phyloP scores from a whole-genome alignment of 2,888 invertebrate species.

The Scrobipalpa costella region DNA sequence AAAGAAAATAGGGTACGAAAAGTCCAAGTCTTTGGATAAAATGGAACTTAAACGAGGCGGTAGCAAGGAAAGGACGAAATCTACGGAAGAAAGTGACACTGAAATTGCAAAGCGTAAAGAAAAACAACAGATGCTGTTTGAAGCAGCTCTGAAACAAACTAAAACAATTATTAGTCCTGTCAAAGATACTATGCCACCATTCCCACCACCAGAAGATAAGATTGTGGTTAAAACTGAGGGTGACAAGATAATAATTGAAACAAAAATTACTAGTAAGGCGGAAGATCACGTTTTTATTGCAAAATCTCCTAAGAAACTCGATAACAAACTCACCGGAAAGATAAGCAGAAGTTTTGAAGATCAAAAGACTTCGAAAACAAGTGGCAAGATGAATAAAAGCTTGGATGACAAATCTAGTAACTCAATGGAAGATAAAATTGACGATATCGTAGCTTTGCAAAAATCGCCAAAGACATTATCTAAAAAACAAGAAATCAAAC shows the following conservation, averaged over 20 bases:
- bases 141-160: slow-evolving; percentile 88
- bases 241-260: slow-evolving; percentile 85
- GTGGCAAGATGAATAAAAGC: slow-evolving; percentile 82
- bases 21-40: slow-evolving; percentile 85
- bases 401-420: slow-evolving; percentile 83
- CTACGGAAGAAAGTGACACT: slow-evolving; percentile 87
- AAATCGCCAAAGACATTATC: slow-evolving; percentile 82
- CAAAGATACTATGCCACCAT: slow-evolving; percentile 85
- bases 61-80: slow-evolving; percentile 85
- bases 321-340: slow-evolving; percentile 81
- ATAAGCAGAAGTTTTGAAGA: slow-evolving; percentile 84
- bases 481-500: slow-evolving; percentile 82
- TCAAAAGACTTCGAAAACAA: slow-evolving; percentile 77
- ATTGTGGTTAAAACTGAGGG: slow-evolving; percentile 87
- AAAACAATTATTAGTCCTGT: slow-evolving; percentile 88
- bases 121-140: slow-evolving; percentile 87
- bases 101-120: slow-evolving; percentile 87
- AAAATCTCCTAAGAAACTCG: slow-evolving; percentile 86
- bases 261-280: slow-evolving; percentile 87
- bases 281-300: slow-evolving; percentile 89
- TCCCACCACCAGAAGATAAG: slow-evolving; percentile 87
- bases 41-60: slow-evolving; percentile 80
- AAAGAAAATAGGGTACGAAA: slow-evolving; percentile 82
- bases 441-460: slow-evolving; percentile 77
- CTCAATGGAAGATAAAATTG: slow-evolving; percentile 83